phyloP scores from a whole-genome alignment of 2,113 vertebrate genomes.

The Pomatostomus ruficeps region DNA sequence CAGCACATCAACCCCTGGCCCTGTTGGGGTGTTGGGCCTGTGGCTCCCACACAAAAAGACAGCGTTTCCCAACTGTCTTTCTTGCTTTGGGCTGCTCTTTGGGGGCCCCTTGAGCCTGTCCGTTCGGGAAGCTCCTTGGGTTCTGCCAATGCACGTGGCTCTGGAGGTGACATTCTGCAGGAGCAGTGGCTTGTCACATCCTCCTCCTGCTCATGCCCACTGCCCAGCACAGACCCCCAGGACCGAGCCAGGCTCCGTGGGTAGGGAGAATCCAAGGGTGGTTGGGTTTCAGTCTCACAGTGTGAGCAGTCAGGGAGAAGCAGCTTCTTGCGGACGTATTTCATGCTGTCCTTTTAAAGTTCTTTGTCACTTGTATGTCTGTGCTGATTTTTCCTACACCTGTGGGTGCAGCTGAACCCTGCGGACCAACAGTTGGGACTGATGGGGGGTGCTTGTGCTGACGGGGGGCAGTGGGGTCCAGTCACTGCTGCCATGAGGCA shows the following conservation, averaged over 20 bases:
- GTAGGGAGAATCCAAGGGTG: too few species aligned
- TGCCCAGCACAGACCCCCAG: neutral
- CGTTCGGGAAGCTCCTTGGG: neutral
- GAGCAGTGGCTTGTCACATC: neutral
- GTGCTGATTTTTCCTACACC: neutral
- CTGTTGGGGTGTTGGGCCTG: neutral
- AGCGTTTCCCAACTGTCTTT: neutral
- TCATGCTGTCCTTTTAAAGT: neutral
- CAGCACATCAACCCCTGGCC: neutral
- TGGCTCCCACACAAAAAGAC: neutral
- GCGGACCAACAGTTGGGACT: neutral
- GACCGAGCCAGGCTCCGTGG: rapidly evolving
- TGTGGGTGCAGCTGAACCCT: neutral
- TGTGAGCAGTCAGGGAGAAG: neutral
- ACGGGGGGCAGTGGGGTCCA: neutral
- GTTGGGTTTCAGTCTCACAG: neutral
- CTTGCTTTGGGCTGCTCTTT: too few species aligned
- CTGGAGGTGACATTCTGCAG: neutral
- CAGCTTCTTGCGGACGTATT: neutral
- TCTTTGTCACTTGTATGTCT: neutral
- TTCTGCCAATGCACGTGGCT: rapidly evolving
- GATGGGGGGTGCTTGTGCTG: neutral
- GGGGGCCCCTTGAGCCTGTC: rapidly evolving
- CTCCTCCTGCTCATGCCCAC: rapidly evolving
- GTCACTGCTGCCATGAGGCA: neutral